Base-by-base conservation (phyloP, 2,888 invertebrate species). In the Ormyrus thymus region DNA sequence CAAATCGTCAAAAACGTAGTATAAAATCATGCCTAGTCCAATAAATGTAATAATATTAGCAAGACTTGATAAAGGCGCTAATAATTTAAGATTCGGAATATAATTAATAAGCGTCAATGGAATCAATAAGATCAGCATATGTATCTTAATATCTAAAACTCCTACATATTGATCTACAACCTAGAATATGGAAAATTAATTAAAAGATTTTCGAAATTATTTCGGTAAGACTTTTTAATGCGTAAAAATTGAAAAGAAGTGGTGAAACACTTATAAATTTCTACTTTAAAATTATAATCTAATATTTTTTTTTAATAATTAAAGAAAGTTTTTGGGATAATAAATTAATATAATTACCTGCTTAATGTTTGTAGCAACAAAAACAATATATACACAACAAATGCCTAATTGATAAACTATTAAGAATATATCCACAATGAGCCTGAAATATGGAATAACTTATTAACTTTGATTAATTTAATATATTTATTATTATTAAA, bases 391-490 rank as follows among this genome's bases (percentile, higher is more conserved):
- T 29, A 97, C 95, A 87, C 95, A 95, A 89, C 97, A 97, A 84
- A 97, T 95, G 76, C 97, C 97, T 81, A 97, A 91, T 90, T 97
- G 97, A 88, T 97, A 97, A 53, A 95, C 92, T 84, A 96, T 93
- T 82, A 95, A 92, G 89, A 95, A 95, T 66, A 92, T 90, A 87
- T 95, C 94, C 58, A 94, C 93, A 65, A 93, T 86, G 55, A 89
- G 85, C 84, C 92, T 92, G 88, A 29, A 29, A 29, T 29, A 29
- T 29, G 3, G 0, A 29, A 29, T 29, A 29, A 29, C 29, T 29
- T 29, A 29, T 29, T 29, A 29, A 29, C 29, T 29, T 29, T 29
- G 3, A 29, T 3, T 29, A 29, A 29, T 29, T 29, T 29, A 29
- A 29, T 29, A 29, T 1, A 72, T 76, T 82, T 65, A 68, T 64